phyloP scores from a whole-genome alignment of 2,888 invertebrate species.

The Lasioglossum figueresi region DNA sequence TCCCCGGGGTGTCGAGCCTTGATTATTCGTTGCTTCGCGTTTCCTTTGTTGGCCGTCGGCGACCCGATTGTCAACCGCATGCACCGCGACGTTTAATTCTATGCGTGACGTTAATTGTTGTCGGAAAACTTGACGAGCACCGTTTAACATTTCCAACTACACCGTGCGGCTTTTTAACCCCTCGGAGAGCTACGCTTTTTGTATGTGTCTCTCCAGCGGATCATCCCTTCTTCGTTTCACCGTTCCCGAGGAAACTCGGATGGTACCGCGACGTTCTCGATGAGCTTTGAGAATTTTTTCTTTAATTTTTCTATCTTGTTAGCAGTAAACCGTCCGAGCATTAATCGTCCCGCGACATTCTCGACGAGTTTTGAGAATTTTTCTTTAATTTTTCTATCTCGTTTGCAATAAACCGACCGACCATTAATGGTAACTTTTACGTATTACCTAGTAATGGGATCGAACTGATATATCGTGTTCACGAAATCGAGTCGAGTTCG shows the following conservation, averaged over 20 bases:
- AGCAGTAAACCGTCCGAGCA: neutral
- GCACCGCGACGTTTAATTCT: conserved; percentile 37
- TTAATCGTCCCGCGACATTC: neutral
- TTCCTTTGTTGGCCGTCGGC: conserved; percentile 17
- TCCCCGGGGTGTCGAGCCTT: conserved; percentile 15
- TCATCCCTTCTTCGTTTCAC: neutral
- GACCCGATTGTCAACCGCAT: conserved; percentile 6
- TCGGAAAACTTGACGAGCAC: conserved; percentile 17
- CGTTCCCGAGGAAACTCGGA: neutral
- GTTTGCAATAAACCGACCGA: neutral
- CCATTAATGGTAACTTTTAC: too few relatives aligned
- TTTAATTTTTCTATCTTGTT: neutral
- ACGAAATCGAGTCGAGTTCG: too few relatives aligned
- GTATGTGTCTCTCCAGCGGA: neutral
- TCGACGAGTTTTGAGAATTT: neutral
- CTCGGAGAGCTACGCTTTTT: neutral
- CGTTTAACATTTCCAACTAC: neutral
- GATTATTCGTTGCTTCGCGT: conserved; percentile 42
- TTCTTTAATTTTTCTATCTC: neutral
- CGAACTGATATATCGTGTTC: too few relatives aligned
- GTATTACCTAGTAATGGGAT: too few relatives aligned
- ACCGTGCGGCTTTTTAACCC: neutral
- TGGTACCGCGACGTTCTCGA: neutral
- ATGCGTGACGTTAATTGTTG: conserved; percentile 36
- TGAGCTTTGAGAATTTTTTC: neutral